Percentiles rank a stretch among this genome's conserved stretches.
Evolutionary conservation across 2,888 invertebrate species (phyloP).

Genomic region (Drosophila vallismaia): DNA sequence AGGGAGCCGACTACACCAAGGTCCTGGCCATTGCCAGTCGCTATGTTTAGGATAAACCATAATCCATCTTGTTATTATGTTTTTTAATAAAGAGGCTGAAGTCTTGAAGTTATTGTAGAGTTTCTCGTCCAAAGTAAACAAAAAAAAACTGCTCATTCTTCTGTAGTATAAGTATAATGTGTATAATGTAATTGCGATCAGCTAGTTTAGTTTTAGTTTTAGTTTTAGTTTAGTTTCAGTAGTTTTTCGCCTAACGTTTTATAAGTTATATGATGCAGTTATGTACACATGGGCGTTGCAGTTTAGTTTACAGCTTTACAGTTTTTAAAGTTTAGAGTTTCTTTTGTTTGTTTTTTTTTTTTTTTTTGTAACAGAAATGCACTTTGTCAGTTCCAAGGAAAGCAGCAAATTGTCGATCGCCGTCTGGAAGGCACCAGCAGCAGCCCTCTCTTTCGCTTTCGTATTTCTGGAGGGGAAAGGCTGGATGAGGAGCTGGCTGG

Average conservation of each 20-base stretch:
- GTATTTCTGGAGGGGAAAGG: background rate
- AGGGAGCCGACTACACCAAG: constrained; percentile 96
- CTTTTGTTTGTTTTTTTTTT: background rate
- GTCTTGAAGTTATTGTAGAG: background rate
- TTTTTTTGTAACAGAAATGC: constrained; percentile 65
- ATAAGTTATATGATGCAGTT: constrained; percentile 56
- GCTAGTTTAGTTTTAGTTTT: constrained; percentile 64
- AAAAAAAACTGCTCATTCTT: constrained; percentile 28
- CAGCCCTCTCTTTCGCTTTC: constrained; percentile 25
- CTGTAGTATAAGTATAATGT: constrained; percentile 66
- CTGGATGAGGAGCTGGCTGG: background rate
- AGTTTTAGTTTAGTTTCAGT: constrained; percentile 41
- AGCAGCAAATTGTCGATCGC: constrained; percentile 30
- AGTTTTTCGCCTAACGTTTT: constrained; percentile 47
- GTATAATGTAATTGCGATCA: constrained; percentile 64
- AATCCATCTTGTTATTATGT: constrained; percentile 15
- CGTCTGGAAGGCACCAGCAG: constrained; percentile 13
- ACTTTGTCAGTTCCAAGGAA: constrained; percentile 56
- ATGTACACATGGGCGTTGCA: constrained; percentile 73
- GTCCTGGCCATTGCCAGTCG: constrained; percentile 94
- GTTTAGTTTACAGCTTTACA: constrained; percentile 36
- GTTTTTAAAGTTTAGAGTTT: constrained; percentile 53
- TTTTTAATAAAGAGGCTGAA: constrained; percentile 5
- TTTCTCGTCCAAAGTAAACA: no score
- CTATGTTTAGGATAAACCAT: constrained; percentile 64